These are phyloP conservation scores for Chlorodrepanis virens DNA, from an alignment of 2,113 vertebrate genomes.

Conservation along the genomic window DNA sequence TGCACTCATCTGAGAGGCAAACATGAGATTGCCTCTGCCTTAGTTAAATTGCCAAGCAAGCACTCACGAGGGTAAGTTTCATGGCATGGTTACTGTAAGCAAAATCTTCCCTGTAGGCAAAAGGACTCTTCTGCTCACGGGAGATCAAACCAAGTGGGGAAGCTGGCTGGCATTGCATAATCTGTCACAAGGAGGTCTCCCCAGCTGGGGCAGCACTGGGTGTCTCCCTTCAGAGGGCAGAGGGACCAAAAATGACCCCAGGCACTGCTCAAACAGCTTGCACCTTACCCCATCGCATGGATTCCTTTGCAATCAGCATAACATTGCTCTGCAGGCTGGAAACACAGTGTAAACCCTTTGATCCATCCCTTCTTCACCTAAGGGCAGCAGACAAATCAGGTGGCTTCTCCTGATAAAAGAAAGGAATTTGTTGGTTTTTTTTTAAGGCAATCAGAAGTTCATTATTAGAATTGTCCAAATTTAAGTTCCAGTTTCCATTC, in stretches of 20 bases:
- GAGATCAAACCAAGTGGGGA: not conserved
- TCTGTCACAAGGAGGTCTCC: not conserved
- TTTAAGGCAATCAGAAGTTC: constrained; percentile 40
- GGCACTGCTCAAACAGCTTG: not conserved
- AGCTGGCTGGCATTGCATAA: not conserved
- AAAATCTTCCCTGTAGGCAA: not conserved
- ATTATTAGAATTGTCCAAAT: constrained; percentile 35
- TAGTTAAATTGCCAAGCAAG: not conserved
- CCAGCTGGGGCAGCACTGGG: not conserved
- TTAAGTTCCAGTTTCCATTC: not conserved
- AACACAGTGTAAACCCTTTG: constrained; percentile 48
- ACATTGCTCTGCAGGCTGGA: constrained; percentile 25
- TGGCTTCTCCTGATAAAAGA: constrained; percentile 34
- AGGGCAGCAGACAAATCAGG: constrained; percentile 65
- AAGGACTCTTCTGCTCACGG: not conserved
- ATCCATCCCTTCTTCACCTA: constrained; percentile 33
- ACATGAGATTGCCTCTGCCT: not conserved
- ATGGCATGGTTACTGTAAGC: not conserved
- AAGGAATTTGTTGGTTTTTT: constrained; percentile 49
- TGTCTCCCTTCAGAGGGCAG: not conserved
- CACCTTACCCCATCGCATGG: constrained; percentile 20
- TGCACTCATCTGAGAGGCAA: not conserved
- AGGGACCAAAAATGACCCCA: constrained; percentile 13
- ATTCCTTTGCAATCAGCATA: constrained; percentile 60
- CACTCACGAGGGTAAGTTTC: not conserved